Percentiles rank a stretch among this genome's conserved stretches.
Conservation (phyloP, 2,888 invertebrate species). For the Ormyrus thymus region DNA sequence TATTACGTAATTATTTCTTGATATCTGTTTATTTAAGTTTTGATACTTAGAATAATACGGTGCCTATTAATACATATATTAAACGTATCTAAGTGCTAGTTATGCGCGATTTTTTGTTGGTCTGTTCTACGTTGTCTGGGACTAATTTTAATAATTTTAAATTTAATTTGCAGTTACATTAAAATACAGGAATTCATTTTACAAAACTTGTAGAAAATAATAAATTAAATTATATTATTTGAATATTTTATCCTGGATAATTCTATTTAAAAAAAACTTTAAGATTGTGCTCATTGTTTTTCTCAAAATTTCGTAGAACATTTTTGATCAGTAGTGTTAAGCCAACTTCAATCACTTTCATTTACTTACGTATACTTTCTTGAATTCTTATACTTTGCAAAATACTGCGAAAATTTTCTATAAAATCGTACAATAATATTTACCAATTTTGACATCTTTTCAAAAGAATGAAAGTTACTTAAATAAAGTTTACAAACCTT, state of each 20-base stretch:
- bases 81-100: background rate
- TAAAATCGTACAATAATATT: constrained; percentile 16
- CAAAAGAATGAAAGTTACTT: constrained; percentile 1
- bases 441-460: constrained; percentile 5
- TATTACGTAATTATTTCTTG: constrained; percentile 3
- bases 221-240: too few species aligned
- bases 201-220: too few species aligned
- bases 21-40: constrained; percentile 11
- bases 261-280: too few species aligned
- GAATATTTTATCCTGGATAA: too few species aligned
- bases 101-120: constrained; percentile 10
- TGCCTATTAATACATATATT: constrained; percentile 18
- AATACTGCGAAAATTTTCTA: constrained; percentile 33
- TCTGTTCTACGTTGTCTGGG: background rate
- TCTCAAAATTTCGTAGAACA: constrained; percentile 28
- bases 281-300: background rate
- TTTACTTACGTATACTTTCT: constrained; percentile 4
- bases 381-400: constrained; percentile 30
- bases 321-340: constrained; percentile 2
- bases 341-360: background rate
- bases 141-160: too few species aligned
- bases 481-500: constrained; percentile 10
- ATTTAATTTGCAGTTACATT: too few species aligned
- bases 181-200: too few species aligned
- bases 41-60: constrained; percentile 21